Conservation (phyloP, 1,140 invertebrate genomes). For the Drosophila pseudoobscura region DNA sequence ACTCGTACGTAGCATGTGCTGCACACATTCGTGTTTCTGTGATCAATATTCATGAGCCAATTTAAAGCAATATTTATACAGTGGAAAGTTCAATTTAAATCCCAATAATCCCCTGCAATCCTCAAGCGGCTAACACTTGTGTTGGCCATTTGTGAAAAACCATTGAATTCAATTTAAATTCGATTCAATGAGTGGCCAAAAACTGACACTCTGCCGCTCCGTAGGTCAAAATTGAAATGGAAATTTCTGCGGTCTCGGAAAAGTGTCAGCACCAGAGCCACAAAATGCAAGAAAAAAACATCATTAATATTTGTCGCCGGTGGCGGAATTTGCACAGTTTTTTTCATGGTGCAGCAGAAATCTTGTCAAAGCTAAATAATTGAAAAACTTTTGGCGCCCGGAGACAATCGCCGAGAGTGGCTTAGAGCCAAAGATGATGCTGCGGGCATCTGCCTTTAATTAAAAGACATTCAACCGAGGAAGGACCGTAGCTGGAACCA, state of each 20-base stretch:
- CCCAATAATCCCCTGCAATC: not conserved
- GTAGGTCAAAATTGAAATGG: not conserved
- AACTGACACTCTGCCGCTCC: slow-evolving; percentile 8
- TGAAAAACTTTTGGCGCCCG: slow-evolving; percentile 64
- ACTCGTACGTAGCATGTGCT: too few relatives aligned
- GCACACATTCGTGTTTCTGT: too few relatives aligned
- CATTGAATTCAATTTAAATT: slow-evolving; percentile 34
- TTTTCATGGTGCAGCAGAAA: slow-evolving; percentile 32
- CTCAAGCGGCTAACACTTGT: not conserved
- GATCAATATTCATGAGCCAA: not conserved
- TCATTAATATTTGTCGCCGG: slow-evolving; percentile 65
- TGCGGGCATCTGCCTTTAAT: slow-evolving; percentile 62
- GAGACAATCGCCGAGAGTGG: slow-evolving; percentile 20
- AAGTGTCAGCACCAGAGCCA: slow-evolving; percentile 22
- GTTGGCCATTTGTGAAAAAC: slow-evolving; percentile 15
- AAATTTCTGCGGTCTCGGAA: slow-evolving; percentile 8
- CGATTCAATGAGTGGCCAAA: slow-evolving; percentile 14
- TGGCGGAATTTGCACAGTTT: slow-evolving; percentile 35
- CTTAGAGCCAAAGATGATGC: slow-evolving; percentile 32
- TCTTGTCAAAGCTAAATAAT: slow-evolving; percentile 71
- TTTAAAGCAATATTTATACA: slow-evolving; percentile 25
- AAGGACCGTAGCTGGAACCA: not conserved
- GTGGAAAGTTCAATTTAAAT: slow-evolving; percentile 7
- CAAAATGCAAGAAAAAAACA: slow-evolving; percentile 12
- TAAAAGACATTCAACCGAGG: slow-evolving; percentile 52